These are phyloP conservation scores for Tryphoninae sp. DNA, from an alignment of 2,888 invertebrate species.

Conservation along the genomic window DNA sequence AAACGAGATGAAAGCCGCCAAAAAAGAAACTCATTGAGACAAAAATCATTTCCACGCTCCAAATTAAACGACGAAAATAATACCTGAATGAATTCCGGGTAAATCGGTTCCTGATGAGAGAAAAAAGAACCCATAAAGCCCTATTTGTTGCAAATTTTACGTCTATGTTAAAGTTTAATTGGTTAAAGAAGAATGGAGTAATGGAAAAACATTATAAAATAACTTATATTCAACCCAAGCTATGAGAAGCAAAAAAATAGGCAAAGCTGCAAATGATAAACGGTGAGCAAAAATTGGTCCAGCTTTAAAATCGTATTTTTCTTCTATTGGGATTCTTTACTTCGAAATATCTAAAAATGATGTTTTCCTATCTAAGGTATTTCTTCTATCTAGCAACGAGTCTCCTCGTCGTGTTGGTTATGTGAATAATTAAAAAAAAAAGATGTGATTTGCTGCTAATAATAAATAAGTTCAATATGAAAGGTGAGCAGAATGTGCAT, in stretches of 20 bases:
- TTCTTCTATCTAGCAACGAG: too few relatives aligned
- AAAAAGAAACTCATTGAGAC: slow-evolving; percentile 2
- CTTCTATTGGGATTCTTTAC: too few relatives aligned
- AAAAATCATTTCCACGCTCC: neutral
- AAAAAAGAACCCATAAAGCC: neutral
- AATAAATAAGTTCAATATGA: neutral
- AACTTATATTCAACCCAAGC: too few relatives aligned
- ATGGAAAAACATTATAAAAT: too few relatives aligned
- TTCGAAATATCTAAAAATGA: too few relatives aligned
- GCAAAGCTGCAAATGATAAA: too few relatives aligned
- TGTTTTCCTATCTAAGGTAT: too few relatives aligned
- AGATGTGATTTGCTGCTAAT: neutral
- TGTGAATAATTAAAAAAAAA: too few relatives aligned
- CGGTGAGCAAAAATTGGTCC: too few relatives aligned
- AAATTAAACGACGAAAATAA: slow-evolving; percentile 7
- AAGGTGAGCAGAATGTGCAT: neutral
- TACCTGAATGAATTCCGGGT: slow-evolving; percentile 20
- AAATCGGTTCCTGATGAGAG: neutral
- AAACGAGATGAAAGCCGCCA: neutral
- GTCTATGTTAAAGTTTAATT: neutral
- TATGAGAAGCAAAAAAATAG: too few relatives aligned
- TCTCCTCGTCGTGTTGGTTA: too few relatives aligned
- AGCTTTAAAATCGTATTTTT: too few relatives aligned
- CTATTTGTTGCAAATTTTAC: neutral
- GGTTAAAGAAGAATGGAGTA: neutral